Evolutionary conservation across 1,140 invertebrate species (phyloP).

Genomic region (Cryptotermes secundus): DNA sequence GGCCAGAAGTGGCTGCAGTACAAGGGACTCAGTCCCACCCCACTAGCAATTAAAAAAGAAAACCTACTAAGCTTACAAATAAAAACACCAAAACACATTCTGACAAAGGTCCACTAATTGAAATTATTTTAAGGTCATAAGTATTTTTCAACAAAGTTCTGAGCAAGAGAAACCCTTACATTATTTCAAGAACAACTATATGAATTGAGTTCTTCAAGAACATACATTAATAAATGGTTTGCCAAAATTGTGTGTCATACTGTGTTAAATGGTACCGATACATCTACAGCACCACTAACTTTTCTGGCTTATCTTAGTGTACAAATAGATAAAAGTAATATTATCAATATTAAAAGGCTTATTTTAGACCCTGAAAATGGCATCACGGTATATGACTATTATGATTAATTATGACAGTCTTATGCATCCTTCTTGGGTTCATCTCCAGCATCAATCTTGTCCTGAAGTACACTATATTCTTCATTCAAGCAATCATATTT

Average conservation of each 20-base stretch:
- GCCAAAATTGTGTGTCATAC: background rate
- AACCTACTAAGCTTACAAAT: too few species aligned
- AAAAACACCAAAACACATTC: too few species aligned
- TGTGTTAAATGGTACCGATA: background rate
- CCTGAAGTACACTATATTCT: constrained; percentile 78
- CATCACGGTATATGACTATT: background rate
- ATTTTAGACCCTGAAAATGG: background rate
- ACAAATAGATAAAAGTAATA: background rate
- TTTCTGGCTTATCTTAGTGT: background rate
- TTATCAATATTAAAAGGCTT: background rate
- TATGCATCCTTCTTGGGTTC: constrained; percentile 64
- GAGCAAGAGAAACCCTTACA: too few species aligned
- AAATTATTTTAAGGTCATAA: too few species aligned
- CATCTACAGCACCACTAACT: background rate
- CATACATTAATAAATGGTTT: background rate
- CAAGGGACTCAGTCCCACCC: too few species aligned
- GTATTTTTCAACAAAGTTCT: too few species aligned
- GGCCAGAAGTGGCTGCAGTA: too few species aligned
- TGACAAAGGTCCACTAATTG: too few species aligned
- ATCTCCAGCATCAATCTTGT: constrained; percentile 59
- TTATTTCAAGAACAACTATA: too few species aligned
- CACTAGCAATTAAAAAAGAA: too few species aligned
- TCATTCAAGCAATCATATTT: constrained; percentile 89
- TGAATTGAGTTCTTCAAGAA: too few species aligned
- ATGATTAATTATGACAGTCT: background rate